Base-by-base conservation (phyloP, 37 sponge, comb jelly and placozoan species). In the Diacarnus erythraeanus region DNA sequence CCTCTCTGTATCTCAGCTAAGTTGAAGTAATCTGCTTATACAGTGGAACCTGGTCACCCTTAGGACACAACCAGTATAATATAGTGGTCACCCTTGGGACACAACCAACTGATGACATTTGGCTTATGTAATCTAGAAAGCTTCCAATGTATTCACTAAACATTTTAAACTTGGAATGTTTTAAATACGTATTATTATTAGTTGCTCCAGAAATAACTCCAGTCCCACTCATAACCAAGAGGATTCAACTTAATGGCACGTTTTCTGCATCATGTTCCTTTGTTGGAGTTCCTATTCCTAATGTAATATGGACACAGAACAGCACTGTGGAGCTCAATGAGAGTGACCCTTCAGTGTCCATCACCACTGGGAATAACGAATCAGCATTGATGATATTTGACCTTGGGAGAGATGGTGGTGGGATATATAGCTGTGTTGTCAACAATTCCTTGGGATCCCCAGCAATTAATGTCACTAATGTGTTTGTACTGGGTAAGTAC, bases 221-320 rank as follows among this genome's bases (percentile, higher is more conserved):
- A n/a, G n/a, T n/a, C n/a, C n/a, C n/a, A n/a, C n/a, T n/a, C n/a
- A n/a, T n/a, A n/a, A n/a, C n/a, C n/a, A n/a, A n/a, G n/a, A n/a
- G n/a, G n/a, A n/a, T n/a, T n/a, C n/a, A n/a, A n/a, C 38, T 74
- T 3, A 17, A 9, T 15, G 42, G 40, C 64, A 57, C 66, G 23
- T 33, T 74, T 27, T 38, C 57, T 0, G 35, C 76, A 0, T 30
- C 57, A 35, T 83, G 84, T 29, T 37, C 36, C 51, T 76, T 76
- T 67, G 76, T 74, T 3, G 69, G 58, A 2, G 58, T 76, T 30
- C 84, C 84, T 23, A 18, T 56, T 38, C 84, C 84, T 34, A 67
- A 0, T 38, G 29, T 83, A 15, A 66, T 57, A 21, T 83, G 84
- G 84, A 21, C 8, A 6, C 39, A 64, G 57, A 67, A 83, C 9